phyloP scores from a whole-genome alignment of 2,888 invertebrate species.

The Aquatica leii region DNA sequence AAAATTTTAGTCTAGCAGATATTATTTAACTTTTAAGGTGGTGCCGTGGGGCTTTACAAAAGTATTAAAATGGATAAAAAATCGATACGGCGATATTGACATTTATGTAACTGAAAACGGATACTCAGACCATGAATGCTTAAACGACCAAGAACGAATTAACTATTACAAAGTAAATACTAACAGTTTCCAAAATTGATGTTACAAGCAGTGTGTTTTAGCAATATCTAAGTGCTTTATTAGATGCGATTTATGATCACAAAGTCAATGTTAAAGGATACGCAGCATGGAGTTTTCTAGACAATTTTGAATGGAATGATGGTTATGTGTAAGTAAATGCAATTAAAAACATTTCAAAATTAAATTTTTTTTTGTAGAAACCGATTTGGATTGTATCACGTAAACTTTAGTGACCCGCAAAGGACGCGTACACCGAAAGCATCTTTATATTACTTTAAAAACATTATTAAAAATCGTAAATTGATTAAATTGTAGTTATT shows the following conservation, averaged over 20 bases:
- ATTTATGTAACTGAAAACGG: constrained; percentile 26
- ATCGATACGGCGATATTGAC: constrained; percentile 59
- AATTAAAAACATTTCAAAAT: background rate
- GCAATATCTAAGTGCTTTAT: background rate
- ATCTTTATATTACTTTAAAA: constrained; percentile 14
- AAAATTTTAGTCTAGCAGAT: no score
- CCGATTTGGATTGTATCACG: constrained; percentile 32
- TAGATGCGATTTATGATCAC: constrained; percentile 12
- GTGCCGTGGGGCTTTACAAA: constrained; percentile 69
- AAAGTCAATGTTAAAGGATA: constrained; percentile 63
- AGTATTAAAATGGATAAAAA: constrained; percentile 61
- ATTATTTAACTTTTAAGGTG: constrained; percentile 39
- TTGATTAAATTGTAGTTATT: no score
- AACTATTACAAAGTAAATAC: background rate
- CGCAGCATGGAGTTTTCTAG: constrained; percentile 70
- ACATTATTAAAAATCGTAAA: background rate
- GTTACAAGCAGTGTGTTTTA: no score
- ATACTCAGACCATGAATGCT: background rate
- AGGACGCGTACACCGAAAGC: constrained; percentile 21
- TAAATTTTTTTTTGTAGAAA: constrained; percentile 3
- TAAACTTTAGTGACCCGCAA: constrained; percentile 24
- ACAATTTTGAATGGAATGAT: constrained; percentile 69
- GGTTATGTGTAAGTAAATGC: constrained; percentile 61
- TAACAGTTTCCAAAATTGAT: no score
- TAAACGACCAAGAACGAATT: background rate